Percentiles rank a stretch among this genome's conserved stretches.
These are phyloP conservation scores for Potamarius usumacintae DNA, from an alignment of 2,113 vertebrate genomes.

Conservation along the genomic window DNA sequence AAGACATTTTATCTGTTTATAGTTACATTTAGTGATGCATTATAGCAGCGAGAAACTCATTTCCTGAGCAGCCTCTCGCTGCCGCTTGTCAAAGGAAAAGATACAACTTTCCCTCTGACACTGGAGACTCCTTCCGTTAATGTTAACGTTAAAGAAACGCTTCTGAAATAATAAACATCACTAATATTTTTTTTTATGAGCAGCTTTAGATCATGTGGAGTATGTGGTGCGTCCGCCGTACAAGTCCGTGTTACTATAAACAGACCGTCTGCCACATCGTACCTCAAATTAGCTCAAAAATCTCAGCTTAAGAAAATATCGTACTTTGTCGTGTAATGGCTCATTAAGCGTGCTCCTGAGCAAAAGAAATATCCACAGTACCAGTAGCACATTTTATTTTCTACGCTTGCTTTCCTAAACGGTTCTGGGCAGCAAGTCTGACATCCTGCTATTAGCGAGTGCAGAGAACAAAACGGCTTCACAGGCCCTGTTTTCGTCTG, in stretches of 20 bases:
- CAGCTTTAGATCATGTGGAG: not conserved
- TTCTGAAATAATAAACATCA: not conserved
- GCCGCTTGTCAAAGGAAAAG: not conserved
- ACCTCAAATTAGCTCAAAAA: not conserved
- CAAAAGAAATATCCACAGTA: not conserved
- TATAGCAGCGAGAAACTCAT: not conserved
- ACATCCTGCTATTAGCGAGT: slow-evolving; percentile 26
- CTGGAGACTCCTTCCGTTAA: not conserved
- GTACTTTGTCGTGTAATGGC: not conserved
- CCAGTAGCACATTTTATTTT: slow-evolving; percentile 2
- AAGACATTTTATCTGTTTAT: not conserved
- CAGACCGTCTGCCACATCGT: not conserved
- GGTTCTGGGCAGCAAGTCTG: slow-evolving; percentile 2
- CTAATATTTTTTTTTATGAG: not conserved
- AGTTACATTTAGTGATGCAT: not conserved
- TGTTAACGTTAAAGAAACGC: not conserved
- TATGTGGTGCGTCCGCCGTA: not conserved
- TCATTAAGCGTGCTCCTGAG: not conserved
- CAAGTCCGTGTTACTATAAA: not conserved
- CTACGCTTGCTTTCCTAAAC: not conserved
- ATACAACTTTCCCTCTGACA: not conserved
- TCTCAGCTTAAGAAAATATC: not conserved
- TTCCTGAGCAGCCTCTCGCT: not conserved
- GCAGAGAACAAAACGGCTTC: slow-evolving; percentile 13
- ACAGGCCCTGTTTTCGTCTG: not conserved